Evolutionary conservation across 2,797 vertebrate species (phyloP).

Genomic region (Acipenser oxyrinchus): DNA sequence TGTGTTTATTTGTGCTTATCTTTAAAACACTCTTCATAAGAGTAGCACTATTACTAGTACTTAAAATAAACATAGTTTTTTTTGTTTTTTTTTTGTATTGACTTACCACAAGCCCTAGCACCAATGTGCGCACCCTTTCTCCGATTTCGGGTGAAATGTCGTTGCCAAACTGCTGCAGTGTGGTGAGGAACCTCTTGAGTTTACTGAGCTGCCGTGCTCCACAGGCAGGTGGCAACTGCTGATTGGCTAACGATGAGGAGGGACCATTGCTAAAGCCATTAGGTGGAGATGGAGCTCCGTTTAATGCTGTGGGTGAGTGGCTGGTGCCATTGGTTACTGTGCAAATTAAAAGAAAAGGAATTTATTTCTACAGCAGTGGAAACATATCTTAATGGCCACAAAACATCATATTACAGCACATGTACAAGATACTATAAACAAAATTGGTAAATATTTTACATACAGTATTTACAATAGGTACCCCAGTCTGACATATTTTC

Average conservation of each 20-base stretch:
- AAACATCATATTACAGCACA: too few species aligned
- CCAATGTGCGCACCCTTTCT: constrained; percentile 90
- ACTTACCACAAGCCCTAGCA: constrained; percentile 96
- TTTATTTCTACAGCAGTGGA: too few species aligned
- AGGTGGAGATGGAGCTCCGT: constrained; percentile 91
- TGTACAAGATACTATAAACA: too few species aligned
- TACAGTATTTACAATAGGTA: too few species aligned
- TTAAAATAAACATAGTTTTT: too few species aligned
- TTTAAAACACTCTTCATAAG: too few species aligned
- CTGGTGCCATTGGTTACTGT: constrained; percentile 96
- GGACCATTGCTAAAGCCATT: constrained; percentile 98
- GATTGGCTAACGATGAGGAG: constrained; percentile 94
- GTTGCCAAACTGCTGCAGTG: constrained; percentile 96
- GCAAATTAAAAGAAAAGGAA: background rate
- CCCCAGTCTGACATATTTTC: too few species aligned
- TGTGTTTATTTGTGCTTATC: too few species aligned
- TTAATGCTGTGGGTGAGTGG: constrained; percentile 94
- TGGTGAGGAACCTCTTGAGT: constrained; percentile 96
- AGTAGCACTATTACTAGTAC: too few species aligned
- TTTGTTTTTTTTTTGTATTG: background rate
- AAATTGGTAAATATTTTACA: too few species aligned
- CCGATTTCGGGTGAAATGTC: constrained; percentile 98
- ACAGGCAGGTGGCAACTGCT: constrained; percentile 95
- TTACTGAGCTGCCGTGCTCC: constrained; percentile 97
- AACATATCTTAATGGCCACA: too few species aligned